Evolutionary conservation across 1,140 invertebrate genomes (phyloP), one percentile per base, ranked within the genome.

Genomic region (Aleiodes sp.): DNA sequence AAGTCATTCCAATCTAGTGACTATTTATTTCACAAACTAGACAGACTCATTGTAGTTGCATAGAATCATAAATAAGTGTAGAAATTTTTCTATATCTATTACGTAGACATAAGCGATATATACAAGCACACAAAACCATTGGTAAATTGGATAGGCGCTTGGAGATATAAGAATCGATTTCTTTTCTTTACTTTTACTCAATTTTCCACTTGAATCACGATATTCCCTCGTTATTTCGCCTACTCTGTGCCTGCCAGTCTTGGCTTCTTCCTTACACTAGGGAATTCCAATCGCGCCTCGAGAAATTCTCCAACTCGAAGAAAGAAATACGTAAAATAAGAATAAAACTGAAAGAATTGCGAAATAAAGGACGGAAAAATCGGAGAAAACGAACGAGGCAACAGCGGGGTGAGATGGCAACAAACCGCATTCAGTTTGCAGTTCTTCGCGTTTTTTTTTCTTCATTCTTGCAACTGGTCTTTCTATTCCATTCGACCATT

Each of bases 381-480:
- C n/a, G 7, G 16, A 63, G 21, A 2, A 2, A 2, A 14, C 2
- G 41, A 8, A 46, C 8, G 19, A 21, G n/a, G 43, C 21, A 14
- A 21, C 16, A 9, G 14, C 4, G 35, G 12, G 19, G 19, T 37
- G 14, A 21, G 12, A 59, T 29, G 16, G 65, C 26, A 39, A 60
- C 24, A 60, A 60, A 33, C 31, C 12, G 21, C 21, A 60, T 33
- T 62, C 59, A 35, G 66, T 61, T 61, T 68, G 59, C 57, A 62
- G 62, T 68, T 69, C 59, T 68, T 62, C 29, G 60, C 24, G 14
- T 63, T 63, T 63, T 60, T n/a, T n/a, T n/a, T 68, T 69, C 59
- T 68, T 62, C 29, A 41, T n/a, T 29, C 56, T 63, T 63, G 39
- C 26, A 59, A 69, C 37, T 68, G 28, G 43, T 68, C 31, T 60